Evolutionary conservation across 2,113 vertebrate species (phyloP), one percentile per base, ranked within the genome.

Genomic region (Labeo rohita): DNA sequence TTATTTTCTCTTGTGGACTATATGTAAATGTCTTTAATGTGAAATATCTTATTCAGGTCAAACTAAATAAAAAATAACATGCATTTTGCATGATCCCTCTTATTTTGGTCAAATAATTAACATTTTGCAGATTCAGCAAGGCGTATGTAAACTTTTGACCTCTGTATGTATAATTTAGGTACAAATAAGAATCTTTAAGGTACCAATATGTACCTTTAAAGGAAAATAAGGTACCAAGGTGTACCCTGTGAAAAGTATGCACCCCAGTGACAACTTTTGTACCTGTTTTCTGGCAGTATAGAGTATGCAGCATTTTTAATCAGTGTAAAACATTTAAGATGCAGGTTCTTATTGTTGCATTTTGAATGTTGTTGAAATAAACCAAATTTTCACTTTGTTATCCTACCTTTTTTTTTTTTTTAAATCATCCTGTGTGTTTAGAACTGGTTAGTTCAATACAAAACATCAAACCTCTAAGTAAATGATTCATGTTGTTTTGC

Each of bases 401-500:
- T 70, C 7, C 18, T 15, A 4, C n/a, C 10, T 9, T 39, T 68
- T 13, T 6, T 15, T 63, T 9, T 39, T 68, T 13, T 6, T 15
- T 63, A 59, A 66, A 18, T 59, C 8, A 36, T 39, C 54, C 7
- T 18, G 74, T 74, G 52, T 43, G 6, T 61, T 43, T 18, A 45
- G 16, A 79, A 79, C 54, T 43, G 3, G 4, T 16, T 15, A 3
- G n/a, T 80, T 47, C 61, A 80, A 7, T 3, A 16, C 23, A 43
- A 45, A 49, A 75, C 2, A 49, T 47, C 45, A 28, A 28, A 28
- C 6, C 6, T 59, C n/a, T 56, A 39, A 78, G 16, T 59, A 63
- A 65, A 54, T 39, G 34, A 39, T 39, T 80, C 1, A 1, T 83
- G 16, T 83, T 73, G 23, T 87, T 87, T 85, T 83, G 18, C 68